Evolutionary conservation across 2,797 vertebrate genomes (phyloP), one percentile per base, ranked within the genome.

Genomic region (Hyperoplus immaculatus): DNA sequence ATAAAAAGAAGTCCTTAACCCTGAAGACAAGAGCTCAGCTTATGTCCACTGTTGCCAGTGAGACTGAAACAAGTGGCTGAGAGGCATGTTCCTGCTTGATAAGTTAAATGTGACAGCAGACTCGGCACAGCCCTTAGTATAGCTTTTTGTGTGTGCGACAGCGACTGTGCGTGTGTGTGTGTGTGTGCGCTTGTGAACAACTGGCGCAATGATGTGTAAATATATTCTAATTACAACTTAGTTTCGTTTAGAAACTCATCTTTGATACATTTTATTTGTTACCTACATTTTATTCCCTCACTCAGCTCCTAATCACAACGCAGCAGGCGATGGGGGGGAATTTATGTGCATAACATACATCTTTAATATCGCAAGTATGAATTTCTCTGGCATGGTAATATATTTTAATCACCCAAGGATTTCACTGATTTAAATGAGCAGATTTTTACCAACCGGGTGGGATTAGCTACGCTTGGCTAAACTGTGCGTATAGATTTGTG

Each of bases 401-500:
- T 76, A 82, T 89, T 90, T 86, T 77, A 89, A 90, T 89, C 78
- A 90, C 70, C 53, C 9, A 4, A 49, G 67, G 76, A 83, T 87
- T 88, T 75, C 72, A 70, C 57, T 6, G 59, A 81, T 80, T 84
- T 16, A 69, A 82, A 78, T 72, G 62, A 89, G 81, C 69, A 57
- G 77, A 51, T 84, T 84, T 78, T 82, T 39, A 29, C 54, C 69
- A 73, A 70, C 65, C 38, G 55, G 47, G 50, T 60, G 78, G 85
- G 83, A 87, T 91, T 87, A 90, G 58, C 61, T 4, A 4, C 6
- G 39, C 72, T 59, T 2, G 11, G 47, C 49, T 69, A 72, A 82
- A 78, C 71, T 61, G 66, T 38, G 45, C 2, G 56, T 62, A 38
- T 21, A 15, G 51, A 29, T 39, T 62, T 1, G 66, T 45, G 49